Evolutionary conservation across 2,113 vertebrate genomes (phyloP).

Genomic region (Shinisaurus crocodilurus): DNA sequence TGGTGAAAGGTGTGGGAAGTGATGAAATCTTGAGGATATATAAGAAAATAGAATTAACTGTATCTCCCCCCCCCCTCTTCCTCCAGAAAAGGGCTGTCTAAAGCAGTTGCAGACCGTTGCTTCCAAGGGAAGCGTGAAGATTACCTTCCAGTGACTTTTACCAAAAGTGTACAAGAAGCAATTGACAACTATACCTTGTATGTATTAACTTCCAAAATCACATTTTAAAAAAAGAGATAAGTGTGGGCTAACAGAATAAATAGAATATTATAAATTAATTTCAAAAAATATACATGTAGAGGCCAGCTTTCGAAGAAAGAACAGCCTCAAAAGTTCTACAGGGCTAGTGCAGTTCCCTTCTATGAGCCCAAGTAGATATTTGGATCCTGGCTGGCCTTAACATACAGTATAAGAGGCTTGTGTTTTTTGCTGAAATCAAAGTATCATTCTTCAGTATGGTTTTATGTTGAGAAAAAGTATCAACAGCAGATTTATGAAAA

Average conservation of each 20-base stretch:
- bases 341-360: not conserved
- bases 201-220: constrained; percentile 17
- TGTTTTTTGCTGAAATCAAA: not conserved
- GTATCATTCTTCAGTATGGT: not conserved
- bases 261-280: not conserved
- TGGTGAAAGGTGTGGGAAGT: not conserved
- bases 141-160: constrained; percentile 70
- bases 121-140: constrained; percentile 59
- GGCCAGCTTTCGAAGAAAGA: not conserved
- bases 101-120: constrained; percentile 33
- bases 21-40: constrained; percentile 15
- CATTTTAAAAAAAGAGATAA: not conserved
- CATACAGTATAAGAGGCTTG: not conserved
- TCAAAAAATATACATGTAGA: not conserved
- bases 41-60: not conserved
- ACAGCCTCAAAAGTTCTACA: not conserved
- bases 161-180: constrained; percentile 71
- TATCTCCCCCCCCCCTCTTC: not conserved
- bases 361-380: not conserved
- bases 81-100: constrained; percentile 75
- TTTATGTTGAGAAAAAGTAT: not conserved
- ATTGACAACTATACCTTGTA: constrained; percentile 75
- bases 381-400: not conserved
- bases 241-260: not conserved
- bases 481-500: not conserved